Base-by-base conservation (phyloP, 1,140 invertebrate species). In the Temnothorax longispinosus region DNA sequence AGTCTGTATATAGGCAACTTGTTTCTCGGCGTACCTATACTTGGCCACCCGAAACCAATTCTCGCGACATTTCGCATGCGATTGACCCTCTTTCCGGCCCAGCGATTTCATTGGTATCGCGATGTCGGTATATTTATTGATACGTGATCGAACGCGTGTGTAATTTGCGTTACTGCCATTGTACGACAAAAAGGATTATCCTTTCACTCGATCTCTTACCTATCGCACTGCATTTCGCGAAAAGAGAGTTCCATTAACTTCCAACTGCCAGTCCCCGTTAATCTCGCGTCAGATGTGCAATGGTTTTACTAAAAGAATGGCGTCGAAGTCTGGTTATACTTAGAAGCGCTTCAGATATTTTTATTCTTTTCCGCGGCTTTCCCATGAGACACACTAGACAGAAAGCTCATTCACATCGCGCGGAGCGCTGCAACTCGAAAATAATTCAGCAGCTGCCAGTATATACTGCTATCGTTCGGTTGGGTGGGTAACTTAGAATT, bases 401-500 rank as follows among this genome's bases (percentile, higher is more conserved):
- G 64, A 62, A 52, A 82, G 41, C 78, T 72, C 67, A 82, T 82
- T 82, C 65, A 72, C 38, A 82, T 82, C 78, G 52, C 65, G 67
- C 50, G 77, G 44, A 54, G 78, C 78, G 78, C 78, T 44, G 67
- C 80, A 74, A 50, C 27, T 67, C 62, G 62, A 58, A 74, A 89
- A 89, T 90, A 87, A 87, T 90, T 87, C 80, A 85, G 56, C 67
- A 38, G 85, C 72, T 87, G 89, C 71, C 77, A 62, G 78, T 60
- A 27, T 60, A 27, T 27, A 72, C 71, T 69, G 74, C 58, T 85
- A 75, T 77, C 64, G 84, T 27, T 41, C 47, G 15, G 72, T 35
- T 47, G 44, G 35, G 8, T 58, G 60, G 77, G 44, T 88, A 85
- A 89, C 62, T 89, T 80, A 58, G 85, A 91, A 91, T 89, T 86